phyloP scores from a whole-genome alignment of 2,888 invertebrate species.

The Rhodophaea formosa region DNA sequence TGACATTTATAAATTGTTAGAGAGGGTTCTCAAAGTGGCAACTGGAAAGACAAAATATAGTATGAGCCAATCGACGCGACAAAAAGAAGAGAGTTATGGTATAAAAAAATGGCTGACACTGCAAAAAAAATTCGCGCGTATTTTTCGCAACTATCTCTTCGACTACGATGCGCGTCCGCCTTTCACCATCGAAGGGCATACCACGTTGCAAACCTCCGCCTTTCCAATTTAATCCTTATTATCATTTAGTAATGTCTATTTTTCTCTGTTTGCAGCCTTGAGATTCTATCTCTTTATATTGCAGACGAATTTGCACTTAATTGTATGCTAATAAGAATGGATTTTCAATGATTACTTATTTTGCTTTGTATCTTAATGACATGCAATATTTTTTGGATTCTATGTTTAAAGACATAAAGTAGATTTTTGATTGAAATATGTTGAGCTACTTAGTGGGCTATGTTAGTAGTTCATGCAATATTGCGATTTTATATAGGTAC shows the following conservation, averaged over 20 bases:
- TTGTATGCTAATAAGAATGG: background rate
- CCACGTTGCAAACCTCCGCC: slow-evolving; percentile 20
- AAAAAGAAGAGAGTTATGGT: too few relatives aligned
- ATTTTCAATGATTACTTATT: background rate
- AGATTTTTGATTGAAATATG: background rate
- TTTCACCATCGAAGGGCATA: slow-evolving; percentile 26
- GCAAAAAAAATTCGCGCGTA: slow-evolving; percentile 1
- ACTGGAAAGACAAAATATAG: too few relatives aligned
- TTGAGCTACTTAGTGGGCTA: background rate
- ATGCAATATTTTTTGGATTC: background rate
- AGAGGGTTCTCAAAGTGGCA: too few relatives aligned
- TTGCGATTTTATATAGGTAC: background rate
- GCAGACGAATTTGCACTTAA: background rate
- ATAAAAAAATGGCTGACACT: too few relatives aligned
- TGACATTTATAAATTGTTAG: too few relatives aligned
- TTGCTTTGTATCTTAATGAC: background rate
- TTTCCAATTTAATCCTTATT: background rate
- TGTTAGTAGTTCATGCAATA: background rate
- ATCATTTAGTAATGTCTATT: background rate
- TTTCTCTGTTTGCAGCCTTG: background rate
- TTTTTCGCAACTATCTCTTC: slow-evolving; percentile 12
- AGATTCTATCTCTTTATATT: background rate
- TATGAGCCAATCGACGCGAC: too few relatives aligned
- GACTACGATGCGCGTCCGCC: slow-evolving; percentile 21
- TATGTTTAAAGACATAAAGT: background rate